phyloP scores from a whole-genome alignment of 2,888 invertebrate genomes.

The Sabatieria punctata region DNA sequence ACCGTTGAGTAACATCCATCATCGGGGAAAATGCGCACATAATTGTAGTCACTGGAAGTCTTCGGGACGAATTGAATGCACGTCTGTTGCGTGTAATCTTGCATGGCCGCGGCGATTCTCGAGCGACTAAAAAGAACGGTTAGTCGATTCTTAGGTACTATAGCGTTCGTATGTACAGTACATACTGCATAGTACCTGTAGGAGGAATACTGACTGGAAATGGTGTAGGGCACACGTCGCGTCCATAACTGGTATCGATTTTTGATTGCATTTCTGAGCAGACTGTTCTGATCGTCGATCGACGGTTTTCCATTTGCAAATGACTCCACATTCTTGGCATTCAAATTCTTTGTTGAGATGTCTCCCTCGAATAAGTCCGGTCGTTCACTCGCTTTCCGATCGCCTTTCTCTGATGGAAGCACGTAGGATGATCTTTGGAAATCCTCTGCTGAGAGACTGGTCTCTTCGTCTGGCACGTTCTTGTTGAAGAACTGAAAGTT shows the following conservation, averaged over 20 bases:
- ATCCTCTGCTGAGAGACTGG: slow-evolving; percentile 19
- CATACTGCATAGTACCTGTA: too few species aligned
- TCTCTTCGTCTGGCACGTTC: slow-evolving; percentile 21
- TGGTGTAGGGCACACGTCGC: slow-evolving; percentile 10
- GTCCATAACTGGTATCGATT: slow-evolving; percentile 2
- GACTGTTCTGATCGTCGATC: background rate
- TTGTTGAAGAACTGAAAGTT: slow-evolving; percentile 25
- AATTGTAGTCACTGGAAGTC: background rate
- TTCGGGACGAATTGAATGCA: background rate
- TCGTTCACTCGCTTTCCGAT: too few species aligned
- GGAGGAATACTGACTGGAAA: slow-evolving; percentile 1
- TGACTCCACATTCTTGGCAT: too few species aligned
- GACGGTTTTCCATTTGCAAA: too few species aligned
- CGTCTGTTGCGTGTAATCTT: background rate
- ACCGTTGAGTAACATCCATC: background rate
- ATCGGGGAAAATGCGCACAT: background rate
- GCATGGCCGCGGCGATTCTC: background rate
- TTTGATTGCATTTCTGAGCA: background rate
- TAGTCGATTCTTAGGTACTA: too few species aligned
- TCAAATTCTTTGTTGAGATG: slow-evolving; percentile 12
- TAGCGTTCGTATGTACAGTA: too few species aligned
- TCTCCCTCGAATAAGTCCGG: slow-evolving; percentile 25
- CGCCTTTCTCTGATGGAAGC: too few species aligned
- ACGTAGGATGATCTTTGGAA: too few species aligned
- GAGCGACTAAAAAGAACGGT: too few species aligned